These are phyloP conservation scores for Oreohelix idahoensis DNA, from an alignment of 1,140 invertebrate species.

Conservation along the genomic window DNA sequence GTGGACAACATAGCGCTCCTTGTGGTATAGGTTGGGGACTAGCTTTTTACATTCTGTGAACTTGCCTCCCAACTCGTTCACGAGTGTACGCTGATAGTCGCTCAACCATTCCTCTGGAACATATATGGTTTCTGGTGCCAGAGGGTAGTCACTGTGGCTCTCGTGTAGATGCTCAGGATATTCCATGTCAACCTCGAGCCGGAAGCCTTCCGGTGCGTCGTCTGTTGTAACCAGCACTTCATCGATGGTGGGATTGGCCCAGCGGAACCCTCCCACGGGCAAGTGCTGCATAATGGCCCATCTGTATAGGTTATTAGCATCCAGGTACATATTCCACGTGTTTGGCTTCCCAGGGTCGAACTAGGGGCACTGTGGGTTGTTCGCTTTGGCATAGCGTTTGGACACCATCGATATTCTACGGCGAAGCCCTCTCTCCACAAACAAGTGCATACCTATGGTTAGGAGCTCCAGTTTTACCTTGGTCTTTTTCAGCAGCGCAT, in stretches of 20 bases:
- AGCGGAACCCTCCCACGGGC: neutral
- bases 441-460: neutral
- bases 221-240: neutral
- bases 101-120: conserved; percentile 10
- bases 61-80: neutral
- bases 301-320: conserved; percentile 5
- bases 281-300: neutral
- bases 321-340: neutral
- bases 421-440: neutral
- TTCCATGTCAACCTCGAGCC: neutral
- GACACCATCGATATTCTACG: neutral
- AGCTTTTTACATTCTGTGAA: conserved; percentile 40
- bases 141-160: neutral
- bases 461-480: neutral
- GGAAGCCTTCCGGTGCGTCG: neutral
- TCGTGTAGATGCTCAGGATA: neutral
- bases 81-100: conserved; percentile 27
- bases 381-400: neutral
- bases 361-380: neutral
- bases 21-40: conserved; percentile 44
- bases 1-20: conserved; percentile 49
- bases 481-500: neutral
- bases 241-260: neutral
- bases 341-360: neutral
- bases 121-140: neutral